Evolutionary conservation across 2,797 vertebrate species (phyloP).

Genomic region (Cetoscarus ocellatus): DNA sequence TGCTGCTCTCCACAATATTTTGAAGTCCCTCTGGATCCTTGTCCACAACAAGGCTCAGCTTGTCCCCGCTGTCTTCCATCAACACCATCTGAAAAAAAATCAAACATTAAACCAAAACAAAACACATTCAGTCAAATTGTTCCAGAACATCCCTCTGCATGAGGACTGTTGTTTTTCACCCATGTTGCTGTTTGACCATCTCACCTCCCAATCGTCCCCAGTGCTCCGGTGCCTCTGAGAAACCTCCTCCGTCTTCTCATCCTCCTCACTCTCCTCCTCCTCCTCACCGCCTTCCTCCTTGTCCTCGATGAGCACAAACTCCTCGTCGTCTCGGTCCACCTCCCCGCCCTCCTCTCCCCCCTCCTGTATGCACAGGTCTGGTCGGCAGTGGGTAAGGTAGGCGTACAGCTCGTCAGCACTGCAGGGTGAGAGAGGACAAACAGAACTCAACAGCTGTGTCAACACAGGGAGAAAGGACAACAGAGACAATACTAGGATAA

Average conservation of each 20-base stretch:
- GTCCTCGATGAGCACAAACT: slow-evolving; percentile 86
- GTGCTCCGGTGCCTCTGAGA: slow-evolving; percentile 65
- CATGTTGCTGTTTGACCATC: background rate
- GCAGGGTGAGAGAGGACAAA: slow-evolving; percentile 37
- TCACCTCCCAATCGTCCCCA: slow-evolving; percentile 88
- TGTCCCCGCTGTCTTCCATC: slow-evolving; percentile 81
- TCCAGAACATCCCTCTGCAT: background rate
- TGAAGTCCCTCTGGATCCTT: slow-evolving; percentile 80
- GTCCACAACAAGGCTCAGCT: slow-evolving; percentile 58
- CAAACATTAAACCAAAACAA: background rate
- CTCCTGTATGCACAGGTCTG: slow-evolving; percentile 81
- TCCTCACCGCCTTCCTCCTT: slow-evolving; percentile 62
- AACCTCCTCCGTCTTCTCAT: slow-evolving; percentile 56
- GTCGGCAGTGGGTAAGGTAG: slow-evolving; percentile 81
- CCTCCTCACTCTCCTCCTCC: slow-evolving; percentile 61
- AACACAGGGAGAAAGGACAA: slow-evolving; percentile 10
- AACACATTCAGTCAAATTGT: background rate
- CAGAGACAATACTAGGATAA: background rate
- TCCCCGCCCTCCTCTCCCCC: slow-evolving; percentile 73
- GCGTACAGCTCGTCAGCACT: slow-evolving; percentile 83
- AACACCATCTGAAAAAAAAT: slow-evolving; percentile 79
- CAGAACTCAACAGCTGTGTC: slow-evolving; percentile 37
- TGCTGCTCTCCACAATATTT: slow-evolving; percentile 79
- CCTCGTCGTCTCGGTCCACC: slow-evolving; percentile 80
- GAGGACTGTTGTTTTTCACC: background rate